Evolutionary conservation across 2,113 vertebrate genomes (phyloP), one percentile per base, ranked within the genome.

Genomic region (Barbus barbus): DNA sequence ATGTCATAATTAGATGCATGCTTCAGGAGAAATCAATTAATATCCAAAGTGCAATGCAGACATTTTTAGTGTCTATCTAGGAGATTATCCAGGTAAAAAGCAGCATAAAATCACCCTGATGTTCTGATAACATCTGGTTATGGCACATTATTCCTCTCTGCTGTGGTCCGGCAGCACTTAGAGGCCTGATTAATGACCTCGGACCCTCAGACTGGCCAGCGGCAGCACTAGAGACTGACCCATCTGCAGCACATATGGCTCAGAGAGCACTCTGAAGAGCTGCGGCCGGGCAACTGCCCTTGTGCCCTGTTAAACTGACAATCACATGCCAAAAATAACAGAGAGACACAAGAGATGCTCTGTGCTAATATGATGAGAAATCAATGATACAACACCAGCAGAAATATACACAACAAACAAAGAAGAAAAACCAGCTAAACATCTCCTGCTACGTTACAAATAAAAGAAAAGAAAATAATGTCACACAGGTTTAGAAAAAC

Each of bases 291-390:
- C 83, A 85, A 38, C 60, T 26, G 83, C 31, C 28, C 82, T 78
- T 24, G 69, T 74, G 69, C 71, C 73, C 33, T 2, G 1, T 41
- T 22, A 56, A 72, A 78, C 74, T 71, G 51, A 41, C 38, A 84
- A 78, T 67, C 84, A 72, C 84, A 82, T 2, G 48, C 63, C 72
- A 86, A 81, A 84, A 88, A 87, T 87, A 88, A 86, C 80, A 78
- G 28, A 75, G 69, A 44, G n/a, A 72, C 22, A 46, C 2, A 0
- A 44, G 69, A 24, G 69, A 44, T 36, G 63, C 63, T 67, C 31
- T 18, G 31, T 0, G 1, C 18, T 67, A 8, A 36, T 58, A n/a
- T n/a, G 24, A 13, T 26, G 60, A 13, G 6, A 67, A 31, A 65
- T 28, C 1, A 14, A 14, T 44, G n/a, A 72, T 24, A 14, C 12